Evolutionary conservation across 2,888 invertebrate genomes (phyloP), one percentile per base, ranked within the genome.

Genomic region (Aquatica leii): DNA sequence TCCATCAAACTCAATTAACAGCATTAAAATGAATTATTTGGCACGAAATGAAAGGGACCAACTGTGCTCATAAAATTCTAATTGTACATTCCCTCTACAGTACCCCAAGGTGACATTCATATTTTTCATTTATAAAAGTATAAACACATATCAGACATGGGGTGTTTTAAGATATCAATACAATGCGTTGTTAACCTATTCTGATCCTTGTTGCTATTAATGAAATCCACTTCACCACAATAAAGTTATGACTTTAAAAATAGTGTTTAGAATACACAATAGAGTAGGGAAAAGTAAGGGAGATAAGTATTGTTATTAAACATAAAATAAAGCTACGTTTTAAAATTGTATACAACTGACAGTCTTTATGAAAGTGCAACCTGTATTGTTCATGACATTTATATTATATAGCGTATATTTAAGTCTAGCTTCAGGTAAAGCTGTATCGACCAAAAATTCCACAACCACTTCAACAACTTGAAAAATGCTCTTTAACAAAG

Each of bases 241-340:
- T 62, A 64, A 64, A 71, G 70, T 72, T 72, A 72, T 71, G 70
- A 68, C 70, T 66, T 72, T 71, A 71, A 70, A 71, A 69, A 65
- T 68, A 65, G 67, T 66, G 67, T 71, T 69, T 68, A 68, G 59
- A 55, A 66, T 64, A 65, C 67, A 72, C 68, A 71, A 71, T 67
- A 65, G 67, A 69, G 46, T 66, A 41, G 66, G 59, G 60, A 59
- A 67, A 56, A 58, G 59, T 57, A 61, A 35, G 24, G 43, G 41
- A 34, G 31, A 49, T 11, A 53, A 53, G 31, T 54, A 51, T 63
- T 63, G 55, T 63, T 63, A 50, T 53, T 53, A 58, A 59, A 59
- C 37, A 59, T 20, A 46, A 18, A 5, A 18, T 46, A 35, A 49
- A n/a, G 31, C 15, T 24, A 46, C 34, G 43, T 46, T 43, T 43